Conservation (phyloP, 2,888 invertebrate species). For the Ypsolopha sequella region DNA sequence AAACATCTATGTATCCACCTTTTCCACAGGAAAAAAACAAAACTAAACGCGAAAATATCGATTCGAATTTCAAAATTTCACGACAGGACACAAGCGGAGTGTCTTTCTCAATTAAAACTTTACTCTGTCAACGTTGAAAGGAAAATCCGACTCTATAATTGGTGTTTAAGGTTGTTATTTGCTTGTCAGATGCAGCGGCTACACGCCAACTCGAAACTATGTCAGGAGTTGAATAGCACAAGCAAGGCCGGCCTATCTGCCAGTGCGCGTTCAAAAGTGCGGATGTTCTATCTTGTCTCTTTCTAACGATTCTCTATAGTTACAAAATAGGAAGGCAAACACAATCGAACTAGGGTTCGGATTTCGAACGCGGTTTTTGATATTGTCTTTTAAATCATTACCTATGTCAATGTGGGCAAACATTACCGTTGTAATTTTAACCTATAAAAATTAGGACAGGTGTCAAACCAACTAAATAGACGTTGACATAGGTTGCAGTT, state of each 20-base stretch:
- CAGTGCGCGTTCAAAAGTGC: slow-evolving; percentile 16
- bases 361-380: too few species aligned
- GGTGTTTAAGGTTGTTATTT: slow-evolving; percentile 29
- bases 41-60: slow-evolving; percentile 36
- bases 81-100: slow-evolving; percentile 28
- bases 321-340: too few species aligned
- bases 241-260: slow-evolving; percentile 64
- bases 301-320: neutral
- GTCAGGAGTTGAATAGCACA: slow-evolving; percentile 65
- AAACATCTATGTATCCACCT: too few species aligned
- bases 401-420: too few species aligned
- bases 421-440: too few species aligned
- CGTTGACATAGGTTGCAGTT: too few species aligned
- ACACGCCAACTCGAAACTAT: slow-evolving; percentile 66
- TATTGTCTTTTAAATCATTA: too few species aligned
- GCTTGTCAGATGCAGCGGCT: slow-evolving; percentile 35
- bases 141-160: neutral
- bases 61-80: slow-evolving; percentile 54
- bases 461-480: too few species aligned
- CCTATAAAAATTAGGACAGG: too few species aligned
- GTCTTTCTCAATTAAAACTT: slow-evolving; percentile 35
- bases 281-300: neutral
- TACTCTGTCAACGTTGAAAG: slow-evolving; percentile 8
- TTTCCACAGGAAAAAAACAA: too few species aligned
- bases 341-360: too few species aligned